These are phyloP conservation scores for Fratercula arctica DNA, from an alignment of 2,797 vertebrate genomes.

Conservation along the genomic window DNA sequence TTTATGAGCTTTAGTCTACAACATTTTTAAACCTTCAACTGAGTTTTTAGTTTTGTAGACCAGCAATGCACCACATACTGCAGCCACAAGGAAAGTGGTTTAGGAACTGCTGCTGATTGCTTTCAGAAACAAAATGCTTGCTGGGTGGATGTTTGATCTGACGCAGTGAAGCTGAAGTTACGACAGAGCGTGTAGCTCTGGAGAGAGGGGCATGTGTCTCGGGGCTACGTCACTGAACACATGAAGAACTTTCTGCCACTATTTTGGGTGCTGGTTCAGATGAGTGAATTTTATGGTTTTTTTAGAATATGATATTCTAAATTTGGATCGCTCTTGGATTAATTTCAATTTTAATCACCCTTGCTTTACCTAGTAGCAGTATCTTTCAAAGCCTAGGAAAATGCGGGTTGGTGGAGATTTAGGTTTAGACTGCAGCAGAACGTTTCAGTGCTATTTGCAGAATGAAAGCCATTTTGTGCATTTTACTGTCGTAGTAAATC, in stretches of 20 bases:
- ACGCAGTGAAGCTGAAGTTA: neutral
- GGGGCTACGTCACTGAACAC: neutral
- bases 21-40: neutral
- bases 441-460: neutral
- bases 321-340: neutral
- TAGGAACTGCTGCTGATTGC: neutral
- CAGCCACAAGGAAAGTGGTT: neutral
- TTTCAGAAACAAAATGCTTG: neutral
- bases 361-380: neutral
- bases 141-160: neutral
- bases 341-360: neutral
- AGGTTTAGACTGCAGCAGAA: neutral
- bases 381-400: neutral
- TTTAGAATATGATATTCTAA: neutral
- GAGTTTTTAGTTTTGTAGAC: neutral
- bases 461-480: neutral
- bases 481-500: neutral
- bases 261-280: neutral
- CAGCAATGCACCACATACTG: neutral
- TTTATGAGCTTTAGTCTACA: neutral
- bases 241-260: neutral
- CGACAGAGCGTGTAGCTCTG: neutral
- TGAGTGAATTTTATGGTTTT: neutral
- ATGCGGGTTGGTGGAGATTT: neutral
- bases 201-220: neutral